These are phyloP conservation scores for Nowickia ferox DNA, from an alignment of 2,888 invertebrate genomes.

Conservation along the genomic window DNA sequence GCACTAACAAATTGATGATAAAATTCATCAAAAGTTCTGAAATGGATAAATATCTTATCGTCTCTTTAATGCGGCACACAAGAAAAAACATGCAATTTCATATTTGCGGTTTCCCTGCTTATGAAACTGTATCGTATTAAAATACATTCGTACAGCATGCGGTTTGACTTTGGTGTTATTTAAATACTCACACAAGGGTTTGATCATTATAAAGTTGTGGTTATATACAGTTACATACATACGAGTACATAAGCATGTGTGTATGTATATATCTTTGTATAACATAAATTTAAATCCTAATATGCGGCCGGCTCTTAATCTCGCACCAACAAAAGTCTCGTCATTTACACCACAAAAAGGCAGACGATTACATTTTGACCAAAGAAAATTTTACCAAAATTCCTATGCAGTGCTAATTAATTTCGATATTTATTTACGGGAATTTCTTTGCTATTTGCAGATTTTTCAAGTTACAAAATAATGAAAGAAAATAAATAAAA, in stretches of 20 bases:
- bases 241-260: no score
- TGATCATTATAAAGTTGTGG: slow-evolving; percentile 38
- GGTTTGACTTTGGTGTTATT: slow-evolving; percentile 55
- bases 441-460: no score
- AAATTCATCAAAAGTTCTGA: no score
- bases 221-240: slow-evolving; percentile 11
- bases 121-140: slow-evolving; percentile 47
- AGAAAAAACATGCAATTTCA: no score
- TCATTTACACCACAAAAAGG: background rate
- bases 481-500: no score
- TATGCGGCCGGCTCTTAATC: background rate
- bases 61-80: no score
- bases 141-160: slow-evolving; percentile 5
- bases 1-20: no score
- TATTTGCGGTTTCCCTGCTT: no score
- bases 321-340: background rate
- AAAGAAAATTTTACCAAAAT: slow-evolving; percentile 13
- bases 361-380: background rate
- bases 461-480: no score
- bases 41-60: no score
- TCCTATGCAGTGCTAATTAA: background rate
- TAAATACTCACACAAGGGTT: slow-evolving; percentile 27
- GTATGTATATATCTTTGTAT: no score
- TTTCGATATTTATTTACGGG: background rate
- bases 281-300: slow-evolving; percentile 22